These are phyloP conservation scores for Macrophya alboannulata DNA, from an alignment of 2,888 invertebrate species.

Conservation along the genomic window DNA sequence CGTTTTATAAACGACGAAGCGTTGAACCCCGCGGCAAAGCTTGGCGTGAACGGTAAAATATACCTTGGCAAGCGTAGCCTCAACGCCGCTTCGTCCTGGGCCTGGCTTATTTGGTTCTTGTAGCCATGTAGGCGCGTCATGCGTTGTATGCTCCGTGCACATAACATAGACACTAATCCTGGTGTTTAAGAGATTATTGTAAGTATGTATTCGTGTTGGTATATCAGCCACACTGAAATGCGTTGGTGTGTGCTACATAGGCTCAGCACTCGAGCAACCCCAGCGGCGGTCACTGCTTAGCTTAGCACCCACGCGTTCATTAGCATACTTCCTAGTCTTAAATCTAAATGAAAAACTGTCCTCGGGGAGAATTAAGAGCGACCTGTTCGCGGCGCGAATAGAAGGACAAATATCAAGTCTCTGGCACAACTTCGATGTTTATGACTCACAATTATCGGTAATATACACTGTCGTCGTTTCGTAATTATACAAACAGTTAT, in stretches of 20 bases:
- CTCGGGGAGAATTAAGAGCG: constrained; percentile 39
- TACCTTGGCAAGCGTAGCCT: constrained; percentile 42
- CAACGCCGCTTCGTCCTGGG: constrained; percentile 26
- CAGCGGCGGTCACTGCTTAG: constrained; percentile 51
- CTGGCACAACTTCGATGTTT: neutral
- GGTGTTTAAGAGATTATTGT: constrained; percentile 56
- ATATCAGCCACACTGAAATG: neutral
- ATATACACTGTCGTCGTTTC: neutral
- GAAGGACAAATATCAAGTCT: constrained; percentile 16
- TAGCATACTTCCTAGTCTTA: constrained; percentile 52
- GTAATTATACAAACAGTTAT: constrained; percentile 13
- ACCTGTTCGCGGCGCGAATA: constrained; percentile 28
- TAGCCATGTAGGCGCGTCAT: constrained; percentile 51
- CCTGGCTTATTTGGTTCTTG: constrained; percentile 49
- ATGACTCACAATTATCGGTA: neutral
- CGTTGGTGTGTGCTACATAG: constrained; percentile 36
- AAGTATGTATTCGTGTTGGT: constrained; percentile 45
- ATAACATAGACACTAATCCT: constrained; percentile 55
- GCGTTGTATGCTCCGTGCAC: constrained; percentile 45
- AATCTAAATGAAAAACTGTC: constrained; percentile 49
- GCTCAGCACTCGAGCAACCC: constrained; percentile 50
- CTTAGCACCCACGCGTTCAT: constrained; percentile 49
- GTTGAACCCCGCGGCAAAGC: constrained; percentile 16
- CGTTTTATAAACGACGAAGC: constrained; percentile 50
- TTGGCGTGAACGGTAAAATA: constrained; percentile 37